Evolutionary conservation across 2,113 vertebrate species (phyloP).

Genomic region (Cichladusa arquata): DNA sequence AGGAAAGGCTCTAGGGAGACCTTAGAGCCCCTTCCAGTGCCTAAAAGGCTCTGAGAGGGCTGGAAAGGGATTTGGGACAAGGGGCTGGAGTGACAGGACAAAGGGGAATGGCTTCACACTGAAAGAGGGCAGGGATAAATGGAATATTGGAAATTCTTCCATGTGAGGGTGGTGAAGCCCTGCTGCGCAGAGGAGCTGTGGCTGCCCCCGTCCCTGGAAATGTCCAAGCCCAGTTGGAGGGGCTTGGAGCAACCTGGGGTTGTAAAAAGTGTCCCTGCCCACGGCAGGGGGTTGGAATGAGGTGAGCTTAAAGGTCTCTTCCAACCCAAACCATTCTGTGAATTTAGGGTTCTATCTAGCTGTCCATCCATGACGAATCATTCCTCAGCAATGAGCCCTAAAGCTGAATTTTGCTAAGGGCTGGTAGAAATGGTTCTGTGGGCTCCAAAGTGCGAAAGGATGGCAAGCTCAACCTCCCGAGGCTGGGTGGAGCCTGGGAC

Average conservation of each 20-base stretch:
- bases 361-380: background rate
- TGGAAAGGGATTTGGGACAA: background rate
- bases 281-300: background rate
- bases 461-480: accelerated
- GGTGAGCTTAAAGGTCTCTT: background rate
- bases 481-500: background rate
- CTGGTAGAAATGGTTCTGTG: background rate
- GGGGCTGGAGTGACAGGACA: background rate
- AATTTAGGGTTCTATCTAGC: background rate
- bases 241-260: background rate
- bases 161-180: background rate
- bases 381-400: background rate
- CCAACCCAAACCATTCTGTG: background rate
- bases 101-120: background rate
- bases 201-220: background rate
- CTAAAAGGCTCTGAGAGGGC: background rate
- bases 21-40: background rate
- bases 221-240: too few species aligned
- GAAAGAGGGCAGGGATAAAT: background rate
- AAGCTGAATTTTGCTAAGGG: background rate
- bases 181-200: background rate
- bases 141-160: background rate
- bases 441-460: background rate
- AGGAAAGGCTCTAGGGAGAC: background rate
- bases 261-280: background rate